Conservation (phyloP, 2,797 vertebrate species). For the Chrysocyon brachyurus region DNA sequence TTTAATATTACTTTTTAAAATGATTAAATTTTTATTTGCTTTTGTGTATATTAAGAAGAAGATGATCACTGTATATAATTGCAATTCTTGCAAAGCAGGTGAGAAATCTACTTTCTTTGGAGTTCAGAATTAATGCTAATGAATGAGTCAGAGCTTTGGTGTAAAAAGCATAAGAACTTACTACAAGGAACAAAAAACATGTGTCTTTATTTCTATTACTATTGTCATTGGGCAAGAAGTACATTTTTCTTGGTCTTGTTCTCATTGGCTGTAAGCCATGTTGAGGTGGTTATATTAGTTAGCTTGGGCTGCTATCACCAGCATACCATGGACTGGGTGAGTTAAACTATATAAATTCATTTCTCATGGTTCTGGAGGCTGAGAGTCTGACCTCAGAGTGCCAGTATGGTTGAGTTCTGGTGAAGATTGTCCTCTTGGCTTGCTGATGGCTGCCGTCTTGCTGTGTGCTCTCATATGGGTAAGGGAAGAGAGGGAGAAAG, state of each 20-base stretch:
- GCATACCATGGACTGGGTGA: background rate
- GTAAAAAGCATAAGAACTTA: constrained; percentile 66
- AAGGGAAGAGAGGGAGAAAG: background rate
- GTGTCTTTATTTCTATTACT: constrained; percentile 27
- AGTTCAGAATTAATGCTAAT: constrained; percentile 62
- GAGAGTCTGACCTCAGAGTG: background rate
- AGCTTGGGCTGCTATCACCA: background rate
- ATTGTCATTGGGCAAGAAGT: constrained; percentile 41
- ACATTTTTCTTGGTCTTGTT: background rate
- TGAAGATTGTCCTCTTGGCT: background rate
- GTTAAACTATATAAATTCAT: background rate
- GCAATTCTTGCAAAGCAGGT: constrained; percentile 70
- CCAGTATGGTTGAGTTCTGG: background rate
- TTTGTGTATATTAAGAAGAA: constrained; percentile 27
- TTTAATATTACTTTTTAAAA: constrained; percentile 27
- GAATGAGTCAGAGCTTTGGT: constrained; percentile 77
- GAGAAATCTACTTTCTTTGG: constrained; percentile 74
- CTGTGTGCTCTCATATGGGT: background rate
- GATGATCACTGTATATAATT: constrained; percentile 67
- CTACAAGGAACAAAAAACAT: background rate
- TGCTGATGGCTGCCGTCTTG: background rate
- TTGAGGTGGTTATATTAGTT: background rate
- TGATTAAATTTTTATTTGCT: constrained; percentile 63
- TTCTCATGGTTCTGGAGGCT: background rate
- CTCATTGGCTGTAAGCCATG: background rate